Percentiles rank a stretch among this genome's conserved stretches.
Evolutionary conservation across 1,140 invertebrate species (phyloP).

Genomic region (Formica selysi): DNA sequence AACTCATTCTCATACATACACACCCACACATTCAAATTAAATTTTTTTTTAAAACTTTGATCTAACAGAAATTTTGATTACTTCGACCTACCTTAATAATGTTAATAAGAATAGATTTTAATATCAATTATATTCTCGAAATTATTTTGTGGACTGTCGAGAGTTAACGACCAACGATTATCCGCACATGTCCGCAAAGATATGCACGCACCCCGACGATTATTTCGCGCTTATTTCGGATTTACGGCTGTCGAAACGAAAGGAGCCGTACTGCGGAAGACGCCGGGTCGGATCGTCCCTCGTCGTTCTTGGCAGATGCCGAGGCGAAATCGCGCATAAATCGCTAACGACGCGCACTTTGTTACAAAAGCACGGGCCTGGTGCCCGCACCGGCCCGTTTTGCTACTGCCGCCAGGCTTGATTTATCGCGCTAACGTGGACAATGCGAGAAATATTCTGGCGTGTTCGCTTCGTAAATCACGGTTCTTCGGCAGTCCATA

Average conservation of each 20-base stretch:
- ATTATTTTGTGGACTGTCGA: neutral
- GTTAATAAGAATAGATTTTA: neutral
- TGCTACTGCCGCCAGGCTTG: constrained; percentile 69
- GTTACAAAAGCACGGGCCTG: constrained; percentile 72
- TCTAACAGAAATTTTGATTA: neutral
- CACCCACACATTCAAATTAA: neutral
- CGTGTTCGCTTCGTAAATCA: constrained; percentile 80
- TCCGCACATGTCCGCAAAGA: neutral
- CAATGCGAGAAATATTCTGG: constrained; percentile 84
- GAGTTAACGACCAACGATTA: neutral
- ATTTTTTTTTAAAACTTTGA: neutral
- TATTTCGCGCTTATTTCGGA: constrained; percentile 49
- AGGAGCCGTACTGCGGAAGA: constrained; percentile 45
- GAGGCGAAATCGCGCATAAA: constrained; percentile 80
- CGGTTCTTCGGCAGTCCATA: constrained; percentile 78
- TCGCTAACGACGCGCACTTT: constrained; percentile 79
- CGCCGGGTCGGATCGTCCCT: constrained; percentile 27
- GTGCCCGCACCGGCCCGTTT: constrained; percentile 23
- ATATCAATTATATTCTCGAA: neutral
- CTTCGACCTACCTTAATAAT: neutral
- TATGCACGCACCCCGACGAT: neutral
- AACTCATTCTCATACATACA: neutral
- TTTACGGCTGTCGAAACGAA: constrained; percentile 47
- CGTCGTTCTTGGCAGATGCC: constrained; percentile 64
- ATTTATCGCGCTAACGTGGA: constrained; percentile 82